Evolutionary conservation across 1,140 invertebrate species (phyloP).

Genomic region (Drosophila sulfurigaster): DNA sequence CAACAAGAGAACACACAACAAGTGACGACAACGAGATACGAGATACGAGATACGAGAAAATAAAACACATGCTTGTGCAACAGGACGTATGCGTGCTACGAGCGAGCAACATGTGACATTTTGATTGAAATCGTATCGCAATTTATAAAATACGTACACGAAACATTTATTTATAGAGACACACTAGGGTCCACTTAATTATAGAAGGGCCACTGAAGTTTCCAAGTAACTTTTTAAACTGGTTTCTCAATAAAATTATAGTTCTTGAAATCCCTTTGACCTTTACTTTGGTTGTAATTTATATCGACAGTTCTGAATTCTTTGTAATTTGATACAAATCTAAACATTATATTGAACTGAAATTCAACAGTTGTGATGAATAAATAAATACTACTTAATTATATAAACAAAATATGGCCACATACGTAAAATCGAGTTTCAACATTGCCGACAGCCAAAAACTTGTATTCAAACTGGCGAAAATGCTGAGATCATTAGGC

Average conservation of each 20-base stretch:
- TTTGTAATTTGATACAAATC: background rate
- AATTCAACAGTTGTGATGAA: background rate
- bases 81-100: conserved; percentile 59
- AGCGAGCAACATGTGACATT: conserved; percentile 35
- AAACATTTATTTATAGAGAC: conserved; percentile 28
- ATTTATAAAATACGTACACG: conserved; percentile 37
- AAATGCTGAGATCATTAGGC: background rate
- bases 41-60: conserved; percentile 14
- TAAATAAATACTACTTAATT: background rate
- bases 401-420: background rate
- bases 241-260: background rate
- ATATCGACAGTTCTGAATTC: background rate
- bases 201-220: no score
- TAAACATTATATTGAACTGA: background rate
- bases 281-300: no score
- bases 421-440: background rate
- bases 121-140: conserved; percentile 35
- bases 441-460: background rate
- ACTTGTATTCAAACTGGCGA: background rate
- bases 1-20: conserved; percentile 20
- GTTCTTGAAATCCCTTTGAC: background rate
- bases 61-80: conserved; percentile 45
- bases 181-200: no score
- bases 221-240: background rate
- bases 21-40: conserved; percentile 22